Evolutionary conservation across 2,888 invertebrate species (phyloP), one percentile per base, ranked within the genome.

Genomic region (Drosophila ochracea): DNA sequence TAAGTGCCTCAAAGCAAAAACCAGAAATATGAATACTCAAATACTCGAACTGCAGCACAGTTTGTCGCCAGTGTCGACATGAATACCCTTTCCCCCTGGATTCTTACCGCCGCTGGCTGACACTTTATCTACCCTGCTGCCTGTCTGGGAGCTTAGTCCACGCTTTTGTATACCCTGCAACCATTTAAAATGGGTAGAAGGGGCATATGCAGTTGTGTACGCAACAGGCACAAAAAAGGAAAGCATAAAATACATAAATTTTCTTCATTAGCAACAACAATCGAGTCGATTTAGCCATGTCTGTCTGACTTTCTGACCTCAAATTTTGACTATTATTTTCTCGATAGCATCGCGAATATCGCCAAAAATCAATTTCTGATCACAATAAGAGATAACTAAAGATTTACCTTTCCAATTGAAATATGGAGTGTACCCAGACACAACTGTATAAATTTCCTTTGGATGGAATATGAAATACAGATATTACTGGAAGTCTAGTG

Each of bases 81-180:
- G 28, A 39, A 49, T 57, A 61, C n/a, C 4, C 10, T 25, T 58
- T 1, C 25, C 25, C 19, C 2, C 28, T 4, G 19, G 13, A n/a
- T 5, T 16, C 49, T 33, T 16, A 21, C 19, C 31, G 11, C 19
- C 52, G 52, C 25, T 25, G 9, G 16, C 54, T 47, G 28, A 16
- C n/a, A 19, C 11, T 61, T 30, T 41, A 25, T 49, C 19, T 49
- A 13, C 35, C 5, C 50, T 30, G 63, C 59, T 67, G 41, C 19
- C 70, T 49, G 61, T 62, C 52, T 59, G 49, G 25, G 31, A 31
- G 59, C 55, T 73, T 69, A 62, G 70, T 76, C 68, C 80, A 49
- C 39, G 68, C 69, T 73, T 71, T 76, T 74, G 21, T 9, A 25
- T 47, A 47, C 16, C 16, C 25, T 47, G 25, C 16, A 47, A 9